Percentiles rank a stretch among this genome's conserved stretches.
phyloP scores from a whole-genome alignment of 35 echinoderm and acorn worm species.

The Heliocidaris erythrogramma region DNA sequence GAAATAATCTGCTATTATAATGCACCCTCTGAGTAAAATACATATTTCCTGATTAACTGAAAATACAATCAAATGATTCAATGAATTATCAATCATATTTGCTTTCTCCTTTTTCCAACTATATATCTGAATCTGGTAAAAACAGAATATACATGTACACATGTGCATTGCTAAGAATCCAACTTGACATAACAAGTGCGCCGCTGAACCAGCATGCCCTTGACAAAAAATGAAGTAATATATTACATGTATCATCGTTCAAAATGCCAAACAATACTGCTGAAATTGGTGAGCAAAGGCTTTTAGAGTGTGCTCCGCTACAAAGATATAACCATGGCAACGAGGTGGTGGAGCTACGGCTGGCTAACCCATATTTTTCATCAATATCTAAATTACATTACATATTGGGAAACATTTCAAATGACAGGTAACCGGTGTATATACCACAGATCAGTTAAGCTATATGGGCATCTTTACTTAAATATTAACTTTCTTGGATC shows the following conservation, averaged over 20 bases:
- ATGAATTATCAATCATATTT: no score
- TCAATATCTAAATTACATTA: constrained; percentile 1
- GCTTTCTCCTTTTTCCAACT: no score
- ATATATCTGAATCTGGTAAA: no score
- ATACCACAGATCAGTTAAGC: background rate
- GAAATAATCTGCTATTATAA: no score
- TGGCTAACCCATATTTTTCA: constrained; percentile 11
- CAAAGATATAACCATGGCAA: background rate
- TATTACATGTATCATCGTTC: background rate
- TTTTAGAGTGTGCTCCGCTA: background rate
- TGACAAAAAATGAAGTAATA: background rate
- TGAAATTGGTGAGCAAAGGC: background rate
- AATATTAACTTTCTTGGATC: background rate
- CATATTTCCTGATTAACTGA: no score
- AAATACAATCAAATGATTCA: no score
- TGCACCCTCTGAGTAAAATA: no score
- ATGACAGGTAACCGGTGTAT: background rate
- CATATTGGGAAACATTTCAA: background rate
- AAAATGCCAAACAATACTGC: background rate
- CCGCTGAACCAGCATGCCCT: background rate
- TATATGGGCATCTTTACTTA: background rate
- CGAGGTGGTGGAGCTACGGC: background rate
- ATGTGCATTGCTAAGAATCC: background rate
- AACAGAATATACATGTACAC: no score
- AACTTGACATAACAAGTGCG: background rate